Evolutionary conservation across 1,140 invertebrate species (phyloP).

Genomic region (Rhynchophorus ferrugineus): DNA sequence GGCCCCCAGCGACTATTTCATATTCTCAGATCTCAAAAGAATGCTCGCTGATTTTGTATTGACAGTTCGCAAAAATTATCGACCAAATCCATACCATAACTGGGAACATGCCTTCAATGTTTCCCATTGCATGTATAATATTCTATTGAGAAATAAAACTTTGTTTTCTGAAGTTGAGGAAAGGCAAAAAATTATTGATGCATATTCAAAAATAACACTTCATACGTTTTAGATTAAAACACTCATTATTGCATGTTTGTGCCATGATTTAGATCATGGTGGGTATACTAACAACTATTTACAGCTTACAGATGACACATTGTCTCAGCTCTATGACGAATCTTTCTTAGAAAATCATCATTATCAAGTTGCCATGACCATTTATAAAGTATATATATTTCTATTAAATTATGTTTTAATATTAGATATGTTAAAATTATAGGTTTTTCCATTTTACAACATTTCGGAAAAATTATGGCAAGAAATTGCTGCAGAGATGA

Average conservation of each 20-base stretch:
- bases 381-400: slow-evolving; percentile 33
- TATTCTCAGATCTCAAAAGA: too few species aligned
- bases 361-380: slow-evolving; percentile 45
- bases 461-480: slow-evolving; percentile 17
- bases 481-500: slow-evolving; percentile 41
- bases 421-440: slow-evolving; percentile 5
- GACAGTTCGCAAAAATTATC: slow-evolving; percentile 45
- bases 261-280: slow-evolving; percentile 52
- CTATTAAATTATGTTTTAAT: background rate
- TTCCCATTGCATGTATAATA: slow-evolving; percentile 50
- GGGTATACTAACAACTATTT: slow-evolving; percentile 53
- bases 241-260: slow-evolving; percentile 46
- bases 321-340: slow-evolving; percentile 45
- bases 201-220: background rate
- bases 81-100: slow-evolving; percentile 50
- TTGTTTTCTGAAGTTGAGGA: slow-evolving; percentile 44
- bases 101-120: slow-evolving; percentile 52
- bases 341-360: slow-evolving; percentile 52
- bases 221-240: slow-evolving; percentile 46
- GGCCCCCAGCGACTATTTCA: too few species aligned
- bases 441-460: slow-evolving; percentile 25
- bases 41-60: slow-evolving; percentile 41
- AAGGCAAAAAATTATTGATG: too few species aligned
- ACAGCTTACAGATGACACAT: slow-evolving; percentile 42
- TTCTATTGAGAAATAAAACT: slow-evolving; percentile 43